Percentiles rank a stretch among this genome's conserved stretches.
Evolutionary conservation across 2,113 vertebrate genomes (phyloP).

Genomic region (Toxotes chatareus): DNA sequence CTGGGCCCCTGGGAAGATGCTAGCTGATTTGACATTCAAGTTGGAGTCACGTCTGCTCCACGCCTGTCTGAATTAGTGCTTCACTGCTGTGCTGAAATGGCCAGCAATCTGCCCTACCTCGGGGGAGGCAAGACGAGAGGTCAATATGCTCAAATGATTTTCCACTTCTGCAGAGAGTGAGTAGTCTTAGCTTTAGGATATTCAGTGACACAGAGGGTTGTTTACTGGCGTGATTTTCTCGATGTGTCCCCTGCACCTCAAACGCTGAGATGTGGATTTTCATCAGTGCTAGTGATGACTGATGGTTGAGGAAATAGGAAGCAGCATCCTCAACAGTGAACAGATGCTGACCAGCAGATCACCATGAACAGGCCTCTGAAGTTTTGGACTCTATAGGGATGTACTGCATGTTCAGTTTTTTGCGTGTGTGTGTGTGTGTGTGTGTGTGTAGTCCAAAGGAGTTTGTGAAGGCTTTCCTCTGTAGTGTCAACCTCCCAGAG

Average conservation of each 20-base stretch:
- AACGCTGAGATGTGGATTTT: slow-evolving; percentile 39
- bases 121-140: slow-evolving; percentile 34
- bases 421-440: slow-evolving; percentile 37
- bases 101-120: slow-evolving; percentile 39
- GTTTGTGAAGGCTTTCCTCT: slow-evolving; percentile 66
- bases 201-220: slow-evolving; percentile 43
- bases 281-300: slow-evolving; percentile 37
- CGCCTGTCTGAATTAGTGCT: slow-evolving; percentile 70
- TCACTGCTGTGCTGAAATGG: slow-evolving; percentile 7
- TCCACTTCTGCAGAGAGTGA: slow-evolving; percentile 32
- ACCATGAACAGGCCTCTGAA: slow-evolving; percentile 54
- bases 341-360: slow-evolving; percentile 78
- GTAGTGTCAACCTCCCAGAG: slow-evolving; percentile 78
- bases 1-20: slow-evolving; percentile 62
- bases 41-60: slow-evolving; percentile 46
- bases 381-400: slow-evolving; percentile 42
- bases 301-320: slow-evolving; percentile 53
- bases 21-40: slow-evolving; percentile 74
- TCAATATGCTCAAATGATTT: slow-evolving; percentile 67
- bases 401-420: not conserved
- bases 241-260: slow-evolving; percentile 56
- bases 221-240: slow-evolving; percentile 54
- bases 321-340: slow-evolving; percentile 56
- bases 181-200: slow-evolving; percentile 57
- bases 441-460: slow-evolving; percentile 29